Base-by-base conservation (phyloP, 2,888 invertebrate genomes). In the Chrysina gloriosa region DNA sequence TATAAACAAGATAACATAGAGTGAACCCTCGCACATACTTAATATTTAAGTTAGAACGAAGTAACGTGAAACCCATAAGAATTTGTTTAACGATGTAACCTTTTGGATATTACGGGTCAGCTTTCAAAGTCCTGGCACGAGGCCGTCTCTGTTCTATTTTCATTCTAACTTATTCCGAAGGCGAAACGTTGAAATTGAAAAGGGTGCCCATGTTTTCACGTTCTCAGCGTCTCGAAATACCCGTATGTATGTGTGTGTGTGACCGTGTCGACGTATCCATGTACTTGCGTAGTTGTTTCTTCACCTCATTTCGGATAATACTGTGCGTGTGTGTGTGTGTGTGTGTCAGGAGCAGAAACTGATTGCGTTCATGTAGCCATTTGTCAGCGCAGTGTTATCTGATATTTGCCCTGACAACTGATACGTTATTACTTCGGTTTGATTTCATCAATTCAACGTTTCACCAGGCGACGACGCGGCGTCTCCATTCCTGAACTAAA, bases 331-430 rank as follows among this genome's bases (percentile, higher is more conserved):
- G 6, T 23, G 25, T 48, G 48, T 47, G 23, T 14, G 70, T 69
- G 69, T 67, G 67, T 72, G 75, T 74, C 74, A 71, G 72, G 65
- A 70, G 64, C 73, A 73, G 71, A 72, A 71, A 72, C 56, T 68
- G 67, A 68, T 68, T 66, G 68, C 66, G 70, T 69, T 67, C 65
- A 67, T 70, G 68, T 71, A 63, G 69, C 71, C 68, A 73, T 73
- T 73, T 73, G 58, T 61, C 58, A 61, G 68, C 58, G 65, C 63
- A 65, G 69, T 47, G 58, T 58, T 66, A 66, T 66, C 66, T 66
- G 56, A 56, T 56, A 56, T 45, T 47, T 56, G 45, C 45, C 31
- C 56, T 47, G 56, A 65, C 65, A 56, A 56, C 64, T 64, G 64
- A 64, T 64, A 52, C 42, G 64, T 64, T 50, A 64, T 61, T 61